Conservation (phyloP, 2,113 vertebrate genomes). For the Nothoprocta perdicaria region DNA sequence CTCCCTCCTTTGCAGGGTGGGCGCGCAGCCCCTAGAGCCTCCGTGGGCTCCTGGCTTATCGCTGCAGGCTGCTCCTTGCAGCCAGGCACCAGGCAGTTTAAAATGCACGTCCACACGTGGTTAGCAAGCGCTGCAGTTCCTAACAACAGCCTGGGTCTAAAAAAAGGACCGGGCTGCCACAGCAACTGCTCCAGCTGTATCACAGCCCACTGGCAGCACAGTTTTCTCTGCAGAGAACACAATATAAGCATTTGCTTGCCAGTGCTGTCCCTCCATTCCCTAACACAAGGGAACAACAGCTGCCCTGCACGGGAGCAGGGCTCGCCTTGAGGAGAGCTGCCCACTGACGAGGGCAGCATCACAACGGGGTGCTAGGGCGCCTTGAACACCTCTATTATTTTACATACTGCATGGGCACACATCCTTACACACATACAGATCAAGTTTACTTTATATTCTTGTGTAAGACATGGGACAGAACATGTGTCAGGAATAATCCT, state of each 20-base stretch:
- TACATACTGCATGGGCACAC: not conserved
- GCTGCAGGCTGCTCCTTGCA: not conserved
- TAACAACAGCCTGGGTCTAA: not conserved
- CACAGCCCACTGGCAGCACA: not conserved
- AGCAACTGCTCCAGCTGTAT: not conserved
- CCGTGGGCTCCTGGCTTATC: not conserved
- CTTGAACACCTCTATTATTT: not conserved
- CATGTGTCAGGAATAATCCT: not conserved
- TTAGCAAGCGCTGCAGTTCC: not conserved
- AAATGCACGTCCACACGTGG: not conserved
- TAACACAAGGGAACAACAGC: not conserved
- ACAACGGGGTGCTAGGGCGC: rapidly evolving
- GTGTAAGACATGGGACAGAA: not conserved
- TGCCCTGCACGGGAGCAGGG: not conserved
- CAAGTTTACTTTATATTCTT: not conserved
- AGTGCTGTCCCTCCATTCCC: not conserved
- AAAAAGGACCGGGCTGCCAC: not conserved
- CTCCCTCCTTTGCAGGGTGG: not conserved
- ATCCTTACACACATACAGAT: not conserved
- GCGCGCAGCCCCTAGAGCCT: not conserved
- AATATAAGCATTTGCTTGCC: not conserved
- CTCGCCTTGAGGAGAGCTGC: not conserved
- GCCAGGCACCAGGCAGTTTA: not conserved
- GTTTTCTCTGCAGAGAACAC: not conserved
- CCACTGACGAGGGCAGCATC: not conserved